Conservation (phyloP, 2,888 invertebrate genomes). For the Hydrotaea diabolus region DNA sequence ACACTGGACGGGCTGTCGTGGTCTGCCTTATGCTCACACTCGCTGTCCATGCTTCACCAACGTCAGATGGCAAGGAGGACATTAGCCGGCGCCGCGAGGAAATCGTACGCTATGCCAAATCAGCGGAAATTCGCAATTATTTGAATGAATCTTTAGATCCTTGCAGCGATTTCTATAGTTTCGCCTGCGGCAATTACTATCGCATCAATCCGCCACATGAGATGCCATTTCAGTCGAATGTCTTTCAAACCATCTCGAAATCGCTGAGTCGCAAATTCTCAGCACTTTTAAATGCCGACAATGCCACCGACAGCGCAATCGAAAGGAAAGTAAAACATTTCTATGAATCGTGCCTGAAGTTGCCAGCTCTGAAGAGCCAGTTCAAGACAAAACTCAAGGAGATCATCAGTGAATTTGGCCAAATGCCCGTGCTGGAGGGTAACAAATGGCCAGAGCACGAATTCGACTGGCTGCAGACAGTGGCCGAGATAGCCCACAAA, state of each 20-base stretch:
- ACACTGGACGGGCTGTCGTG: no score
- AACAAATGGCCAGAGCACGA: slow-evolving; percentile 69
- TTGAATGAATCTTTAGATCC: background rate
- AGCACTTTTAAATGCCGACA: background rate
- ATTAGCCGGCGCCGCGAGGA: background rate
- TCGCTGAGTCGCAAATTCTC: slow-evolving; percentile 1
- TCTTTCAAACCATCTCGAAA: background rate
- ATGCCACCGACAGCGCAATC: background rate
- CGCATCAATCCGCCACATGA: background rate
- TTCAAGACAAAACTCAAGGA: slow-evolving; percentile 77
- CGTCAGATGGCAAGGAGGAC: slow-evolving; percentile 71
- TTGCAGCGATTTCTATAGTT: background rate
- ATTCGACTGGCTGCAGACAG: slow-evolving; percentile 74
- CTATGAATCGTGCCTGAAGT: background rate
- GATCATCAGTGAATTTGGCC: slow-evolving; percentile 71
- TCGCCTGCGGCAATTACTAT: slow-evolving; percentile 35
- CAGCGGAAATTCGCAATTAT: slow-evolving; percentile 23
- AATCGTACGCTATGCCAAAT: slow-evolving; percentile 13
- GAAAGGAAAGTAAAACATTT: background rate
- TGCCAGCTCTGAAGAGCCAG: slow-evolving; percentile 62
- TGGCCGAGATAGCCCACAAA: slow-evolving; percentile 68
- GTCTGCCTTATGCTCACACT: slow-evolving; percentile 65
- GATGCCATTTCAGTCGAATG: background rate
- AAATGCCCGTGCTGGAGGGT: slow-evolving; percentile 73
- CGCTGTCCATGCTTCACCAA: slow-evolving; percentile 76